These are phyloP conservation scores for Amiota minor DNA, from an alignment of 2,888 invertebrate genomes.

Conservation along the genomic window DNA sequence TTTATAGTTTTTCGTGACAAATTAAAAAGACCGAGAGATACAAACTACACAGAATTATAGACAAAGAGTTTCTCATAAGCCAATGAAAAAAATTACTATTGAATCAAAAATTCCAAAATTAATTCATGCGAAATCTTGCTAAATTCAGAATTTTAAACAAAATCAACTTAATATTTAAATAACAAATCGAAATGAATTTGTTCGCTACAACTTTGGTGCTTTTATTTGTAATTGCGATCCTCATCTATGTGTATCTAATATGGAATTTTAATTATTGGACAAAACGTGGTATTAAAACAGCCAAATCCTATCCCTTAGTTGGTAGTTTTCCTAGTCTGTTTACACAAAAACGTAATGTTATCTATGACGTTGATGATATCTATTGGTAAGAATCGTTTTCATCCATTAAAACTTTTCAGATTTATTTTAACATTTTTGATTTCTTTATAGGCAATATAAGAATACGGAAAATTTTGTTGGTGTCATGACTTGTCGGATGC, in stretches of 20 bases:
- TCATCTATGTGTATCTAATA: constrained; percentile 59
- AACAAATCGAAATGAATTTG: constrained; percentile 37
- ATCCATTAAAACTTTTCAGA: too few relatives aligned
- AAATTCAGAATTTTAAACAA: too few relatives aligned
- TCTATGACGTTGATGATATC: constrained; percentile 70
- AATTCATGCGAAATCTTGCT: too few relatives aligned
- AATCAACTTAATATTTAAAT: too few relatives aligned
- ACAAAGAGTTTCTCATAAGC: too few relatives aligned
- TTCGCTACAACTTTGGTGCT: constrained; percentile 31
- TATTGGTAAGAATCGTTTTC: constrained; percentile 50
- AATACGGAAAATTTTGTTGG: constrained; percentile 70
- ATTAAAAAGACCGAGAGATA: too few relatives aligned
- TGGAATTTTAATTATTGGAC: constrained; percentile 72
- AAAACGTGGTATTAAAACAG: constrained; percentile 67
- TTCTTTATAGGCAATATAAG: constrained; percentile 46
- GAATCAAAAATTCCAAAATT: too few relatives aligned
- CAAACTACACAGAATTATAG: too few relatives aligned
- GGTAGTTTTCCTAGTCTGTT: constrained; percentile 70
- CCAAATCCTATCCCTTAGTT: constrained; percentile 64
- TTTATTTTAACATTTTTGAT: too few relatives aligned
- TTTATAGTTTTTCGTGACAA: too few relatives aligned
- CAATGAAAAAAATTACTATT: too few relatives aligned
- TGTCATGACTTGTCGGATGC: constrained; percentile 66
- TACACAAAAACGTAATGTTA: constrained; percentile 59
- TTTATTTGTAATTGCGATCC: constrained; percentile 34